Conservation (phyloP, 2,113 vertebrate species). For the Capra hircus region DNA sequence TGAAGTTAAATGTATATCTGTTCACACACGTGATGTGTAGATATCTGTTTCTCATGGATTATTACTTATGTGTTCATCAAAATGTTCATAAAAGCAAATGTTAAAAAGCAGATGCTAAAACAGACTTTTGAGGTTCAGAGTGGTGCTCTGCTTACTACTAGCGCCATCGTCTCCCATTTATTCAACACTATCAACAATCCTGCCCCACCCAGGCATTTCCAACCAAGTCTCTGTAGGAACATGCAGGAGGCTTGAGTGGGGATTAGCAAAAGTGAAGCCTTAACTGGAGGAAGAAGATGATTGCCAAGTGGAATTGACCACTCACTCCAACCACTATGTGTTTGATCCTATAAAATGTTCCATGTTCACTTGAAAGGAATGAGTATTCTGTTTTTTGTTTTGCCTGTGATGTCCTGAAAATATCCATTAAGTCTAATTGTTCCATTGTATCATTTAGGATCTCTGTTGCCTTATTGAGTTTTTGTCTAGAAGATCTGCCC, state of each 20-base stretch:
- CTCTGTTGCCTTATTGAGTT: neutral
- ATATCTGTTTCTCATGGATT: neutral
- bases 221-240: neutral
- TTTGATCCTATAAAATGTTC: neutral
- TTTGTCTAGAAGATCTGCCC: neutral
- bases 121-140: neutral
- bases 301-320: neutral
- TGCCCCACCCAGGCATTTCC: neutral
- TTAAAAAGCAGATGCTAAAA: neutral
- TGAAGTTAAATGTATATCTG: neutral
- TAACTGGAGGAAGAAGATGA: neutral
- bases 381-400: neutral
- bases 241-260: no score
- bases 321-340: neutral
- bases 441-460: neutral
- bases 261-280: neutral
- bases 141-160: neutral
- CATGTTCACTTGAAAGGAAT: neutral
- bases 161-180: neutral
- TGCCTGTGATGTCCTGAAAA: neutral
- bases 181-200: neutral
- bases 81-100: neutral
- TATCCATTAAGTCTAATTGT: neutral
- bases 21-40: neutral
- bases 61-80: neutral